phyloP scores from a whole-genome alignment of 2,888 invertebrate genomes.

The Melangyna quadrimaculata region DNA sequence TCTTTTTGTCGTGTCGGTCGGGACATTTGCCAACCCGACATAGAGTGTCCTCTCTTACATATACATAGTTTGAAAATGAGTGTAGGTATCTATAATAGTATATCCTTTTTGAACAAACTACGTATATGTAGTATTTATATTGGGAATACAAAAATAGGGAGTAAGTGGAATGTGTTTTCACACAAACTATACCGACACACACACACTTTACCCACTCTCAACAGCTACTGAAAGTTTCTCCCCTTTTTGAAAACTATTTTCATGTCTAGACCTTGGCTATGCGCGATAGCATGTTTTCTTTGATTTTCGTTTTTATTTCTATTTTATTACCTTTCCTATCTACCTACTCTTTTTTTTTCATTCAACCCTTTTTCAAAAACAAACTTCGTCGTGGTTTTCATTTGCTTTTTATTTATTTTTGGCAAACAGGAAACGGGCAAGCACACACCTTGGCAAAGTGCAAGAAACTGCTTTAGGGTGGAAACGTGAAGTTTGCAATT shows the following conservation, averaged over 20 bases:
- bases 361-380: constrained; percentile 23
- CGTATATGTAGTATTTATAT: neutral
- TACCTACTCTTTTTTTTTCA: constrained; percentile 27
- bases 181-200: constrained; percentile 23
- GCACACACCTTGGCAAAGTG: constrained; percentile 54
- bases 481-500: constrained; percentile 59
- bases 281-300: constrained; percentile 47
- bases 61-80: neutral
- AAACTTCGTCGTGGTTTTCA: constrained; percentile 26
- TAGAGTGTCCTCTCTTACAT: constrained; percentile 47
- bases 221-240: neutral
- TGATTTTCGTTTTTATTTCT: constrained; percentile 23
- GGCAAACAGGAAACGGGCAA: constrained; percentile 60
- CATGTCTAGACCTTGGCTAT: constrained; percentile 73
- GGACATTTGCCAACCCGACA: constrained; percentile 68
- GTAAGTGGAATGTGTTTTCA: constrained; percentile 39
- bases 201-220: neutral
- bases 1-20: constrained; percentile 29
- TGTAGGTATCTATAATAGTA: neutral
- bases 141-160: neutral
- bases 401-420: constrained; percentile 45
- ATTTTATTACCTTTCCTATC: constrained; percentile 67
- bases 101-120: constrained; percentile 39
- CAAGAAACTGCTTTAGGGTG: constrained; percentile 48
- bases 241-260: constrained; percentile 56